Base-by-base conservation (phyloP, 2,797 vertebrate species). In the Pampus argenteus region DNA sequence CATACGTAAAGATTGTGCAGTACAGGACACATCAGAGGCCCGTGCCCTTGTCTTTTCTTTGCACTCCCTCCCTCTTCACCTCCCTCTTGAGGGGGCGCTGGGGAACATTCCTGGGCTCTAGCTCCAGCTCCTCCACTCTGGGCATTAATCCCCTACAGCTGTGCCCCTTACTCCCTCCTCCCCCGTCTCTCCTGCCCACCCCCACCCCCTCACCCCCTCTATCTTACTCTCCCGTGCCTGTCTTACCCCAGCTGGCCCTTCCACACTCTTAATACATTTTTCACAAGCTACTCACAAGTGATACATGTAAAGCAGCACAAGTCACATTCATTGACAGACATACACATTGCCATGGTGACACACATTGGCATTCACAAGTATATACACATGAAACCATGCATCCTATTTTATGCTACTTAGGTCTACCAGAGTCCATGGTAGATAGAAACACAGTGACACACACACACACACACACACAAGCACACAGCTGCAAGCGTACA, bases 111-210 rank as follows among this genome's bases (percentile, higher is more conserved):
- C 97, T 97, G 95, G 89, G 94, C 95, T 94, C 89, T 91, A 79
- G 88, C 93, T 74, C 57, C 79, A 89, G 79, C 89, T 89, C 86
- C 83, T 95, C 95, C 94, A 95, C 96, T 97, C 95, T 95, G 94
- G 96, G 96, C 94, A 93, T 88, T 98, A 99, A 99, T 98, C 97
- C 96, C 95, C 96, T 95, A 96, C 97, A 99, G 97, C 97, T 99
- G 97, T 95, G 96, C 95, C 92, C 93, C 92, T 92, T 83, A 89
- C 86, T 81, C 91, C 88, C 84, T 71, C 36, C 77, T 66, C 78
- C 79, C 85, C 58, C 63, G 60, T 28, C 20, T 48, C 67, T 64
- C 60, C 78, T 36, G 22, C 48, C 48, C n/a, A n/a, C 34, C 40
- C 45, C 65, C 36, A 2, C 58, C 45, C 47, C 38, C 48, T 60